phyloP scores from a whole-genome alignment of 2,888 invertebrate genomes.

The Dicroscelio sp. region DNA sequence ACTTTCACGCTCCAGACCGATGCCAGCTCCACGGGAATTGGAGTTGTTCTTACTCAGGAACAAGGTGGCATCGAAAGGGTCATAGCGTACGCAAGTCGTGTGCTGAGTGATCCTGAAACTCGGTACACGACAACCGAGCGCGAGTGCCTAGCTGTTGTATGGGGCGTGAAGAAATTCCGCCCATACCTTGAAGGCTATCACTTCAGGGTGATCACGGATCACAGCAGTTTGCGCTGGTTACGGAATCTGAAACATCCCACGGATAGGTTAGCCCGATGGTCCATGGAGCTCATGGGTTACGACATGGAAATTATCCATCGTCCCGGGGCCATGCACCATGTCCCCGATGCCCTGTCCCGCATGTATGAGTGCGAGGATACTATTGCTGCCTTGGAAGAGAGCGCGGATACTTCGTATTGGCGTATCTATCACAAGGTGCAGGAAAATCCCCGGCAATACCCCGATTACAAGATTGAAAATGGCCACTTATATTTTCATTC shows the following conservation, averaged over 20 bases:
- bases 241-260: neutral
- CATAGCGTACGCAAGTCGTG: slow-evolving; percentile 1
- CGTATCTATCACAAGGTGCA: slow-evolving; percentile 1
- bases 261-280: slow-evolving; percentile 9
- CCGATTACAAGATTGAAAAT: slow-evolving; percentile 26
- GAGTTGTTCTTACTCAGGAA: slow-evolving; percentile 1
- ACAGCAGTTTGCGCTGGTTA: slow-evolving; percentile 1
- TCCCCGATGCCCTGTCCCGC: slow-evolving; percentile 33
- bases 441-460: neutral
- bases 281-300: neutral
- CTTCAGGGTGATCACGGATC: slow-evolving; percentile 23
- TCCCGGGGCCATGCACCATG: slow-evolving; percentile 13
- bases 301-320: neutral
- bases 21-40: slow-evolving; percentile 27
- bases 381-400: slow-evolving; percentile 14
- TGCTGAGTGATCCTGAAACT: neutral
- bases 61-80: neutral
- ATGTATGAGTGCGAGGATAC: neutral
- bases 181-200: slow-evolving; percentile 15
- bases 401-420: slow-evolving; percentile 44
- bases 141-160: slow-evolving; percentile 7
- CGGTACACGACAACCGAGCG: slow-evolving; percentile 9
- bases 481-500: slow-evolving; percentile 30
- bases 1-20: slow-evolving; percentile 15
- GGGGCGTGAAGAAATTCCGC: slow-evolving; percentile 6